phyloP scores from a whole-genome alignment of 2,113 vertebrate genomes.

The Hyla sarda region DNA sequence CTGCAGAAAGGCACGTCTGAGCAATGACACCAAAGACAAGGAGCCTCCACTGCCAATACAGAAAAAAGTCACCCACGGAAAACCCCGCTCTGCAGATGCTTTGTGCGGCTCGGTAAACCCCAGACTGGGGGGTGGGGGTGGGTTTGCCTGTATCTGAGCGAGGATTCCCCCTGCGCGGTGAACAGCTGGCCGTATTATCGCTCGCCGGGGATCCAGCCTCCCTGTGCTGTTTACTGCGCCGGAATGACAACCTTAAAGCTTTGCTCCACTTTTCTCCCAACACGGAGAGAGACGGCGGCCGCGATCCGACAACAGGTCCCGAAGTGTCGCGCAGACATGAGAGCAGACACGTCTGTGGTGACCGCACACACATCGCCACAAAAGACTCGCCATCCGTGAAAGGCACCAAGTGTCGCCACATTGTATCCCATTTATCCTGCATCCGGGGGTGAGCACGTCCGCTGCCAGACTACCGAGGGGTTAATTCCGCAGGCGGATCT shows the following conservation, averaged over 20 bases:
- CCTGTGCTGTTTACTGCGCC: not conserved
- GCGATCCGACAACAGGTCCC: not conserved
- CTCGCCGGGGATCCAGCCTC: not conserved
- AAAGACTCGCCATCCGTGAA: not conserved
- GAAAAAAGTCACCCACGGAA: constrained; percentile 28
- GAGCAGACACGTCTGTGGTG: not conserved
- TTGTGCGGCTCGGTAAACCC: constrained; percentile 3
- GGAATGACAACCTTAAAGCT: constrained; percentile 14
- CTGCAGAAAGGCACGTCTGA: not conserved
- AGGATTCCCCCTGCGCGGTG: constrained; percentile 42
- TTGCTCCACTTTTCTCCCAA: not conserved
- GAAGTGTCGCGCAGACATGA: not conserved
- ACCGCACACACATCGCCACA: not conserved
- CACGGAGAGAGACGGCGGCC: not conserved
- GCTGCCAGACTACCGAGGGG: not conserved
- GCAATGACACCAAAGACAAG: constrained; percentile 35
- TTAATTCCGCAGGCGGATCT: constrained; percentile 29
- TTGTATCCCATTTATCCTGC: not conserved
- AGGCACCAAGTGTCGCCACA: not conserved
- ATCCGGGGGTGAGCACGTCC: not conserved
- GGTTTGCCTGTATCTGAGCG: not conserved
- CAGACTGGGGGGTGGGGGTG: not conserved
- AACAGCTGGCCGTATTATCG: constrained; percentile 49
- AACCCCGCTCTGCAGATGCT: constrained; percentile 24
- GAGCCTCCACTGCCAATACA: not conserved